Conservation (phyloP, 2,113 vertebrate species). For the Sylvicapra grimmia region DNA sequence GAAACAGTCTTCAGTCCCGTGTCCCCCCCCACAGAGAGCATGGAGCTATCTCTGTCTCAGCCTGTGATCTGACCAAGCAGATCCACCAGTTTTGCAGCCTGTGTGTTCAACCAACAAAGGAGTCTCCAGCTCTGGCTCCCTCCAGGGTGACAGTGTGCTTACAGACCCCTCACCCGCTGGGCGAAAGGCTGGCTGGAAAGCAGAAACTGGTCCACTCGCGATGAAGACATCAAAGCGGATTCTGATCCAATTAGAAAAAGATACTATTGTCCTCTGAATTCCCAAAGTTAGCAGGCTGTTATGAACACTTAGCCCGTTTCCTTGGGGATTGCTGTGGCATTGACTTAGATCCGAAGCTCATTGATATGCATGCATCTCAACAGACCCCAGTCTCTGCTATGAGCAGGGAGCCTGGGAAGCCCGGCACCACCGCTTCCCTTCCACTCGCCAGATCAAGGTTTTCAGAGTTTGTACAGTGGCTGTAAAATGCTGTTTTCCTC, state of each 20-base stretch:
- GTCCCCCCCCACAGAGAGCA: not conserved
- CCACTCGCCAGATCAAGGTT: not conserved
- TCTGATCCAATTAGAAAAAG: slow-evolving; percentile 66
- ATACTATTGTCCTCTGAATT: slow-evolving; percentile 52
- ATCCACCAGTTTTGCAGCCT: not conserved
- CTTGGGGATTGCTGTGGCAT: slow-evolving; percentile 34
- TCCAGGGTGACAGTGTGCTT: not conserved
- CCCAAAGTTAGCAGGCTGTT: slow-evolving; percentile 41
- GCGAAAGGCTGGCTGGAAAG: not conserved
- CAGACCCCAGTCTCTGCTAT: not conserved
- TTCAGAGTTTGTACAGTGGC: slow-evolving; percentile 18
- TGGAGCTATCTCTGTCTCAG: not conserved
- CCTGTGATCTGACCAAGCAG: not conserved
- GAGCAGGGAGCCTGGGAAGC: slow-evolving; percentile 1
- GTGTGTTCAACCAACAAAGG: not conserved
- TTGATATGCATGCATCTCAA: slow-evolving; percentile 5
- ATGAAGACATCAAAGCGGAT: slow-evolving; percentile 66
- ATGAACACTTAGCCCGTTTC: slow-evolving; percentile 51
- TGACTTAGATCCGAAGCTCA: slow-evolving; percentile 47
- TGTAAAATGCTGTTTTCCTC: slow-evolving; percentile 50
- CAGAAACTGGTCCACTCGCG: slow-evolving; percentile 21
- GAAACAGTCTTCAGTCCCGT: not conserved
- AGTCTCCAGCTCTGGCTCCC: not conserved
- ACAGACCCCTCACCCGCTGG: not conserved
- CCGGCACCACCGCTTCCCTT: not conserved